Conservation (phyloP, 2,797 vertebrate species). For the Tolypeutes matacus region DNA sequence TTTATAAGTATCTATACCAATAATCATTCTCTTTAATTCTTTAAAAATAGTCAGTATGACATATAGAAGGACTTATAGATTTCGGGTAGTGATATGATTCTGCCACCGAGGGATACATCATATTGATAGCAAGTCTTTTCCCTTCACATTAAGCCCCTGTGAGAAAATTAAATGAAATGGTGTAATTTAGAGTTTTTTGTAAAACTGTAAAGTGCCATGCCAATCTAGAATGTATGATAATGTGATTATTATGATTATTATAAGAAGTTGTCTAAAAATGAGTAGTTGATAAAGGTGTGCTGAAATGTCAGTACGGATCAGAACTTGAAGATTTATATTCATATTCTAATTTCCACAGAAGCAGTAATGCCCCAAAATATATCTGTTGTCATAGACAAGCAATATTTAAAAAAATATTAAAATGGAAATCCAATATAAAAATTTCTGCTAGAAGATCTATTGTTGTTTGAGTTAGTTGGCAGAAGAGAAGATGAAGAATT, state of each 20-base stretch:
- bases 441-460: not conserved
- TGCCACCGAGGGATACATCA: not conserved
- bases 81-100: not conserved
- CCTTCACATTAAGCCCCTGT: not conserved
- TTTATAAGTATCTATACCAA: not conserved
- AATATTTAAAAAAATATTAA: not conserved
- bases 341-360: not conserved
- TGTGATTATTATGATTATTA: not conserved
- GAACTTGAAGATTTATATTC: not conserved
- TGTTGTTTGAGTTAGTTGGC: not conserved
- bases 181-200: not conserved
- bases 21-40: not conserved
- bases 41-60: not conserved
- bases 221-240: not conserved
- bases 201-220: not conserved
- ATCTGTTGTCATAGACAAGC: not conserved
- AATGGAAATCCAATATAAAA: not conserved
- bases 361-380: not conserved
- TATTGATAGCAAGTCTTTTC: not conserved
- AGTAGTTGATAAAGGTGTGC: not conserved
- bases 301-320: not conserved
- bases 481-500: not conserved
- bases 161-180: not conserved
- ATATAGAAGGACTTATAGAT: fast-evolving
- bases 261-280: not conserved